phyloP scores from a whole-genome alignment of 2,797 vertebrate genomes.

The Heteromormyrus szaboi region DNA sequence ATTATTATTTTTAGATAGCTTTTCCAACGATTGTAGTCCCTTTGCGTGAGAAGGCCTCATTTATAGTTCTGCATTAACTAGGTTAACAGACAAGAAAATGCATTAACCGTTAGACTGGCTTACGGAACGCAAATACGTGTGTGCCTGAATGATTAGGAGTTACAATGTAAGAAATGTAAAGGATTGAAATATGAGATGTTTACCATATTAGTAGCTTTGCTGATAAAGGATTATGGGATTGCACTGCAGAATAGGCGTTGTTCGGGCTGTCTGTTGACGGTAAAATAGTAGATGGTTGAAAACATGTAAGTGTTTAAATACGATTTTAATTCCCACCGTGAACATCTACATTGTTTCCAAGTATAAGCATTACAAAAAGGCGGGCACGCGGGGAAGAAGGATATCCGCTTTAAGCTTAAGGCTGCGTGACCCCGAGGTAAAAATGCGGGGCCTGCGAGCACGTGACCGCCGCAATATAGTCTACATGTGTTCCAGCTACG shows the following conservation, averaged over 20 bases:
- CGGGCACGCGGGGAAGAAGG: not conserved
- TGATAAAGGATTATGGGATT: conserved; percentile 10
- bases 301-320: not conserved
- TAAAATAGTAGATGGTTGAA: not conserved
- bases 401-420: conserved; percentile 27
- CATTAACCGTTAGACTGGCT: not conserved
- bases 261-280: not conserved
- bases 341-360: not conserved
- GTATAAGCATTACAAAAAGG: not conserved
- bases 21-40: not conserved
- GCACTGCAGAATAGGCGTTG: conserved; percentile 3
- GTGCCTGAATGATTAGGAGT: not conserved
- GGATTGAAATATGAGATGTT: not conserved
- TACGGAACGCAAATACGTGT: not conserved
- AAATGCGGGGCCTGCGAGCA: not conserved
- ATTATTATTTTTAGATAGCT: conserved; percentile 6
- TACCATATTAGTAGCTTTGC: not conserved
- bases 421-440: not conserved
- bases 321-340: not conserved
- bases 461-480: conserved; percentile 7
- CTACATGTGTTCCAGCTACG: not conserved
- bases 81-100: conserved; percentile 1
- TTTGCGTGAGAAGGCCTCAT: not conserved
- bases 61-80: not conserved
- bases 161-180: not conserved